Percentiles rank a stretch among this genome's conserved stretches.
phyloP scores from a whole-genome alignment of 2,113 vertebrate species.

The Pica pica region DNA sequence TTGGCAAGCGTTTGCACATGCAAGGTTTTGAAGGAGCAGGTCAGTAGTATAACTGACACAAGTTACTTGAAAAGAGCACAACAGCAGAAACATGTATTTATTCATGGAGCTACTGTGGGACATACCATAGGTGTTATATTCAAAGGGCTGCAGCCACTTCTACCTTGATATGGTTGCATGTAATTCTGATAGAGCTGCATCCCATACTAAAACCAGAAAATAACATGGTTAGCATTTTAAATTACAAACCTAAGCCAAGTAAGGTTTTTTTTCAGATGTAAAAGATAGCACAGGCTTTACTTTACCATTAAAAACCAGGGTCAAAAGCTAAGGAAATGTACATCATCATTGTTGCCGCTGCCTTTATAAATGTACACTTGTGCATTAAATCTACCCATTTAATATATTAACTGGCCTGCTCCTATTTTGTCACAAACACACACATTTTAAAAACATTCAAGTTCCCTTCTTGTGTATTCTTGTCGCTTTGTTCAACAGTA shows the following conservation, averaged over 20 bases:
- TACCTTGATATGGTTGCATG: conserved; percentile 84
- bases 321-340: not conserved
- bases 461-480: not conserved
- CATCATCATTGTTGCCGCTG: not conserved
- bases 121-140: conserved; percentile 90
- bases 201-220: conserved; percentile 83
- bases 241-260: not conserved
- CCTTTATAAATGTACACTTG: not conserved
- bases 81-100: not conserved
- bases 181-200: conserved; percentile 97
- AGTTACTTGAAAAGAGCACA: not conserved
- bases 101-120: conserved; percentile 13
- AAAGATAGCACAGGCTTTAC: not conserved
- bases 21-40: not conserved
- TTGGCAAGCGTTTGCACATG: not conserved
- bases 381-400: not conserved
- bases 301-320: not conserved
- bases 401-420: not conserved
- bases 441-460: not conserved
- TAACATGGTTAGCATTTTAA: conserved; percentile 24
- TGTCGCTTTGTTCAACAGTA: not conserved
- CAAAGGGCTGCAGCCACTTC: conserved; percentile 76
- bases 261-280: not conserved
- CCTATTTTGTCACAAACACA: not conserved
- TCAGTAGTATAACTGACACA: not conserved